Conservation (phyloP, 2,113 vertebrate genomes). For the Ivindomyrus marchei region DNA sequence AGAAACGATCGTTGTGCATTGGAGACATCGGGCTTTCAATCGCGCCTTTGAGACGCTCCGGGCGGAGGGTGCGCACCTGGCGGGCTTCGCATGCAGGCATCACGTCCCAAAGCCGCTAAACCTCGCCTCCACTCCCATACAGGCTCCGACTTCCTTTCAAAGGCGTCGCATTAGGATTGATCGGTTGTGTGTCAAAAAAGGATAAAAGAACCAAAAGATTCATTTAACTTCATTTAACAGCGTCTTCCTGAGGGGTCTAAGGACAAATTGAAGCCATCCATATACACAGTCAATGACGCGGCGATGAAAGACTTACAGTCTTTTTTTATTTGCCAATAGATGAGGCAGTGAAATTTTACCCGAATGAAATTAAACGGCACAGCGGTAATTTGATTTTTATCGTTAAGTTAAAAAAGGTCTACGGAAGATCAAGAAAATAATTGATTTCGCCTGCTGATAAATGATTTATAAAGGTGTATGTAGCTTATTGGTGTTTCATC, state of each 20-base stretch:
- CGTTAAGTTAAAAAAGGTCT: not conserved
- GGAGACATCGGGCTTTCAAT: not conserved
- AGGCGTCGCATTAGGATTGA: slow-evolving; percentile 31
- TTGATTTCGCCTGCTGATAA: not conserved
- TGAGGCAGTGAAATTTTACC: not conserved
- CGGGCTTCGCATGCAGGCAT: slow-evolving; percentile 23
- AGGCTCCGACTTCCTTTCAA: slow-evolving; percentile 30
- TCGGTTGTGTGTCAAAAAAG: slow-evolving; percentile 23
- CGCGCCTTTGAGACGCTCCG: slow-evolving; percentile 2
- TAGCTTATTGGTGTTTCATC: not conserved
- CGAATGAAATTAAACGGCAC: not conserved
- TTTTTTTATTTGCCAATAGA: not conserved
- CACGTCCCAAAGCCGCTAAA: slow-evolving; percentile 32
- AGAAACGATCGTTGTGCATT: not conserved
- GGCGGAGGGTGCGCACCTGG: slow-evolving; percentile 32
- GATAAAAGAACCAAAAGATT: slow-evolving; percentile 21
- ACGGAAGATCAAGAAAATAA: not conserved
- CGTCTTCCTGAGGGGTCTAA: not conserved
- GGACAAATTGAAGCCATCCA: slow-evolving; percentile 8
- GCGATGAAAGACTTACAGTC: not conserved
- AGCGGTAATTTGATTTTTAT: not conserved
- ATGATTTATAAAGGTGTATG: not conserved
- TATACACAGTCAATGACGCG: not conserved
- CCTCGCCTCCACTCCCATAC: slow-evolving; percentile 39
- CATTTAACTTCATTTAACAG: slow-evolving; percentile 11